Conservation (phyloP, 1,140 invertebrate species). For the Cardiocondyla obscurior region DNA sequence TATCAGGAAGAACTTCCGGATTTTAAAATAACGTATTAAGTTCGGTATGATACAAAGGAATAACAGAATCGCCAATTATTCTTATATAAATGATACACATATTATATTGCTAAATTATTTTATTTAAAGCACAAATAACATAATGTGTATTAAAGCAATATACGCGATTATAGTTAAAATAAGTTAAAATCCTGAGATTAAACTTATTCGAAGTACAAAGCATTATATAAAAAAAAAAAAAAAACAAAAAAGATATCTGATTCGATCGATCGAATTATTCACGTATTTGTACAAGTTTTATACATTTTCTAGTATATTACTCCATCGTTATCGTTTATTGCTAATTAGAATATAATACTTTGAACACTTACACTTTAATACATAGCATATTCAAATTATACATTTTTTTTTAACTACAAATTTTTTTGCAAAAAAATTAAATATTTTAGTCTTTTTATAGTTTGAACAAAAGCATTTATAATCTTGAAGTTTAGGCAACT, state of each 20-base stretch:
- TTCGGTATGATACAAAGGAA: not conserved
- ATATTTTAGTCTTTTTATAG: not conserved
- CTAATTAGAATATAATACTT: slow-evolving; percentile 10
- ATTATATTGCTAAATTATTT: slow-evolving; percentile 14
- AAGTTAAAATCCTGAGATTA: slow-evolving; percentile 37
- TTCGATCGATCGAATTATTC: slow-evolving; percentile 14
- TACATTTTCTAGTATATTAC: slow-evolving; percentile 8
- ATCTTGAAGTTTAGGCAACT: slow-evolving; percentile 34
- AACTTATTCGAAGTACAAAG: not conserved
- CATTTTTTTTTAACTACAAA: not conserved
- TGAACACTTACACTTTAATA: not conserved
- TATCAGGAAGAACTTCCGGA: not conserved
- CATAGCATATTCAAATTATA: not conserved
- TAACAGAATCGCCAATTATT: not conserved
- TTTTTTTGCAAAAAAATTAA: not conserved
- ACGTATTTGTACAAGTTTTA: not conserved
- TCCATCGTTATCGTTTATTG: slow-evolving; percentile 22
- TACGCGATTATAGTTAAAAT: slow-evolving; percentile 28
- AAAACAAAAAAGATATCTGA: not conserved
- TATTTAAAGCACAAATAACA: slow-evolving; percentile 7
- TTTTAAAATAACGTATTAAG: not conserved
- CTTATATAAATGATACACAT: not conserved
- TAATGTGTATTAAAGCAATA: not conserved
- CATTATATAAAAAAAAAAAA: not conserved
- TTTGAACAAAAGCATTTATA: not conserved